Percentiles rank a stretch among this genome's conserved stretches.
Evolutionary conservation across 2,797 vertebrate genomes (phyloP).

Genomic region (Austrolebias charrua): DNA sequence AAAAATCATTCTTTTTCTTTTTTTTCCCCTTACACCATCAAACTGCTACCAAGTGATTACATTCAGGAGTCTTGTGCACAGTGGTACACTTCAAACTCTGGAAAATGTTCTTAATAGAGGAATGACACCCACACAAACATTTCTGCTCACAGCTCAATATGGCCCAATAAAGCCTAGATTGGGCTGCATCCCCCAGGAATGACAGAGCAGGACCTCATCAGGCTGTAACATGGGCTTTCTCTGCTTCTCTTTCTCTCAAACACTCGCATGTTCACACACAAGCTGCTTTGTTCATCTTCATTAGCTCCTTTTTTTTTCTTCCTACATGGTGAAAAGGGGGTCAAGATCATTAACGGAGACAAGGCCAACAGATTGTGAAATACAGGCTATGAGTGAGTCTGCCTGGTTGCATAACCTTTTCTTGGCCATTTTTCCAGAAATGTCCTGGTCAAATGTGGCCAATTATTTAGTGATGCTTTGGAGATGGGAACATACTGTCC

Average conservation of each 20-base stretch:
- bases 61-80: constrained; percentile 47
- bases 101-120: constrained; percentile 63
- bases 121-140: constrained; percentile 46
- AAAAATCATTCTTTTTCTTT: background rate
- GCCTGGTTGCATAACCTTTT: constrained; percentile 71
- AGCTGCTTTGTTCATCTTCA: constrained; percentile 72
- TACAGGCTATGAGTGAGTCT: constrained; percentile 60
- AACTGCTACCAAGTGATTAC: constrained; percentile 43
- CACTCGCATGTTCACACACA: constrained; percentile 36
- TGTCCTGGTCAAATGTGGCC: constrained; percentile 66
- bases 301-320: constrained; percentile 69
- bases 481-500: constrained; percentile 67
- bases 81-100: constrained; percentile 58
- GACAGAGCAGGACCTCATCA: constrained; percentile 95
- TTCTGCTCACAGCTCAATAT: constrained; percentile 69
- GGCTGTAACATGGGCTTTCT: constrained; percentile 72
- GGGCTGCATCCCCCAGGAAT: constrained; percentile 87
- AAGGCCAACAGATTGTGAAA: constrained; percentile 70
- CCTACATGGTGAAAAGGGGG: constrained; percentile 63
- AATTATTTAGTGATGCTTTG: constrained; percentile 68
- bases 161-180: constrained; percentile 78
- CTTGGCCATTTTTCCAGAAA: constrained; percentile 69
- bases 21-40: constrained; percentile 52
- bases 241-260: constrained; percentile 41
- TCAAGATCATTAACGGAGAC: constrained; percentile 74